Evolutionary conservation across 2,888 invertebrate species (phyloP), one percentile per base, ranked within the genome.

Genomic region (Heteropelma amictum): DNA sequence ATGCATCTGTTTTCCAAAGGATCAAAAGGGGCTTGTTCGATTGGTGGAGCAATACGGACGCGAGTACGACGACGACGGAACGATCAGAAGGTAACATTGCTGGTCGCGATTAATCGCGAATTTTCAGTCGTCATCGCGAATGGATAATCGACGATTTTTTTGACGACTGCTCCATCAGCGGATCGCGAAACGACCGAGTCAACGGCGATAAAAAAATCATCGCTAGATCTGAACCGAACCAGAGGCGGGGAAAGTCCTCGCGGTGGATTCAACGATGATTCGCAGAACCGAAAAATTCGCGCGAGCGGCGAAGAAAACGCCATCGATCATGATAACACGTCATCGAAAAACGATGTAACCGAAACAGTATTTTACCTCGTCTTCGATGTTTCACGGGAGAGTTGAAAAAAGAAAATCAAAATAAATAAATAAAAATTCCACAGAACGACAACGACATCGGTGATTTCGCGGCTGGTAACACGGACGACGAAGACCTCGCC

Each of bases 1-100:
- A 80, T 0, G 75, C 79, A 8, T 83, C 86, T 0, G 4, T 85
- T 0, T 80, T 91, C 42, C 89, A 89, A 65, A 89, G 90, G 77
- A 84, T 90, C 81, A 90, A 89, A 80, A 82, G 90, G 51, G 51
- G 51, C 33, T 76, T 0, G 76, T 80, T 60, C 77, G 76, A 14
- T 72, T 60, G 21, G 3, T 0, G 1, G 26, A 54, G 1, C 54
- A 71, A 2, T 53, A 69, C 0, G 53, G 53, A n/a, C n/a, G n/a
- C n/a, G n/a, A n/a, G n/a, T n/a, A n/a, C 77, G 47, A 38, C 68
- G 21, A 28, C 64, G 2, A 61, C 73, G 5, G 56, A 45, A n/a
- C 14, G 14, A 51, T 14, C 72, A 2, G 35, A 64, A 49, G 67
- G 75, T 75, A 70, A 23, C 6, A 4, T 10, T 17, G 30, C 12